phyloP scores from a whole-genome alignment of 2,888 invertebrate species.

The Drosophila buzzatii region DNA sequence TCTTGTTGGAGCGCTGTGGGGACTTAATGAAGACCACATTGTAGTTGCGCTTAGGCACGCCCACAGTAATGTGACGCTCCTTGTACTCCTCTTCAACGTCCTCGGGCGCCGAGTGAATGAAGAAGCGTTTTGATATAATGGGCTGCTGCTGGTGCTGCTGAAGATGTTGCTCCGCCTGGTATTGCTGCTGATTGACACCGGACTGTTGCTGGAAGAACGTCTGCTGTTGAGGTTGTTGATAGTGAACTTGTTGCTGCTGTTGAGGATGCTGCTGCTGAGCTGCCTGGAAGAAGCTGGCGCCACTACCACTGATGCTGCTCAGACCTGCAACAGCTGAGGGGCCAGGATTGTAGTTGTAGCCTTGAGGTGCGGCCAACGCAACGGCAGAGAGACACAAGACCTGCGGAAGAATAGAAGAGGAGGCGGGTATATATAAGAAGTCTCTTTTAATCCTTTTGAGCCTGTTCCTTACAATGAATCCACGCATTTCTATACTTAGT shows the following conservation, averaged over 20 bases:
- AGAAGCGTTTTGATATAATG: slow-evolving; percentile 84
- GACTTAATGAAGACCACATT: slow-evolving; percentile 85
- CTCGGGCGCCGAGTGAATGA: slow-evolving; percentile 85
- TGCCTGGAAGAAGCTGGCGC: slow-evolving; percentile 51
- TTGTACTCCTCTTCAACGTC: slow-evolving; percentile 82
- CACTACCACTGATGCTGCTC: slow-evolving; percentile 49
- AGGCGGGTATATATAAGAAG: background rate
- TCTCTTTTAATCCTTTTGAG: slow-evolving; percentile 14
- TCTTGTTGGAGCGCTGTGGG: slow-evolving; percentile 79
- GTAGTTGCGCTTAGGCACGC: slow-evolving; percentile 84
- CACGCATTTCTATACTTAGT: slow-evolving; percentile 83
- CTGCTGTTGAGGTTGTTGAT: slow-evolving; percentile 48
- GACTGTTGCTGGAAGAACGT: slow-evolving; percentile 55
- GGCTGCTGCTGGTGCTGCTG: slow-evolving; percentile 71
- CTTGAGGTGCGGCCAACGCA: slow-evolving; percentile 83
- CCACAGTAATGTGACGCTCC: slow-evolving; percentile 83
- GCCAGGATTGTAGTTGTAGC: slow-evolving; percentile 81
- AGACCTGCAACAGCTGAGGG: slow-evolving; percentile 55
- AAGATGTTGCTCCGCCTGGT: slow-evolving; percentile 56
- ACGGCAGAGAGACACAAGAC: slow-evolving; percentile 82
- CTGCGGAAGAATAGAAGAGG: slow-evolving; percentile 41
- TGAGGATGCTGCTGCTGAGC: slow-evolving; percentile 50
- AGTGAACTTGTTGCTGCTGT: slow-evolving; percentile 35
- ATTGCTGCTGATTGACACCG: slow-evolving; percentile 48
- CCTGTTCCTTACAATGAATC: slow-evolving; percentile 81